These are phyloP conservation scores for Graphium colonna DNA, from an alignment of 2,888 invertebrate species.

Conservation along the genomic window DNA sequence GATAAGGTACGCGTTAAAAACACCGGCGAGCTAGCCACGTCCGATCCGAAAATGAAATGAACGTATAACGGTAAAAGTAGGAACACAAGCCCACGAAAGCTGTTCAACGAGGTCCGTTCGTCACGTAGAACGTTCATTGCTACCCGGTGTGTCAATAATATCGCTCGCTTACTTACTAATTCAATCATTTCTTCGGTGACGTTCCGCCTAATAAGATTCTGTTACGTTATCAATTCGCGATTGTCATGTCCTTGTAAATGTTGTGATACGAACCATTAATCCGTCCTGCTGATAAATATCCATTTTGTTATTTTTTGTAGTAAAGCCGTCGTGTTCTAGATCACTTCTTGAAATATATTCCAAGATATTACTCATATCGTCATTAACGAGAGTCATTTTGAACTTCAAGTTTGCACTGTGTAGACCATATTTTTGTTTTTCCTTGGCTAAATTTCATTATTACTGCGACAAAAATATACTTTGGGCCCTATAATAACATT, in stretches of 20 bases:
- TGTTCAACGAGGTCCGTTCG: conserved; percentile 60
- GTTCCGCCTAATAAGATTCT: conserved; percentile 33
- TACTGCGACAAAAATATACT: conserved; percentile 23
- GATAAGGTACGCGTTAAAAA: conserved; percentile 42
- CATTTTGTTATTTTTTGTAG: conserved; percentile 55
- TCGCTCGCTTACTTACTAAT: conserved; percentile 38
- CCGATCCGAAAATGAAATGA: conserved; percentile 70
- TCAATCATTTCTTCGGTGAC: conserved; percentile 31
- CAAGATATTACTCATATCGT: conserved; percentile 65
- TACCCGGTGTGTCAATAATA: conserved; percentile 54
- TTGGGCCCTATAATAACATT: conserved; percentile 24
- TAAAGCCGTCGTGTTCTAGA: conserved; percentile 45
- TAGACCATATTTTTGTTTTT: conserved; percentile 40
- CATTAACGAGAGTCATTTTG: conserved; percentile 62
- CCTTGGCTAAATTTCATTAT: conserved; percentile 30
- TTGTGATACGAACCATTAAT: conserved; percentile 56
- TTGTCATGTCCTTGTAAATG: conserved; percentile 34
- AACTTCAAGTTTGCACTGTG: conserved; percentile 36
- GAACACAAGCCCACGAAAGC: conserved; percentile 71
- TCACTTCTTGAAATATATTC: conserved; percentile 64
- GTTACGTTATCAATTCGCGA: conserved; percentile 55
- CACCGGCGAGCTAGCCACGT: conserved; percentile 57
- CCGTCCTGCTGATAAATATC: conserved; percentile 60
- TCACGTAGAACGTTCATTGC: conserved; percentile 61
- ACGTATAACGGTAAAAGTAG: conserved; percentile 77